Base-by-base conservation (phyloP, 2,888 invertebrate species). In the Bibio marci region DNA sequence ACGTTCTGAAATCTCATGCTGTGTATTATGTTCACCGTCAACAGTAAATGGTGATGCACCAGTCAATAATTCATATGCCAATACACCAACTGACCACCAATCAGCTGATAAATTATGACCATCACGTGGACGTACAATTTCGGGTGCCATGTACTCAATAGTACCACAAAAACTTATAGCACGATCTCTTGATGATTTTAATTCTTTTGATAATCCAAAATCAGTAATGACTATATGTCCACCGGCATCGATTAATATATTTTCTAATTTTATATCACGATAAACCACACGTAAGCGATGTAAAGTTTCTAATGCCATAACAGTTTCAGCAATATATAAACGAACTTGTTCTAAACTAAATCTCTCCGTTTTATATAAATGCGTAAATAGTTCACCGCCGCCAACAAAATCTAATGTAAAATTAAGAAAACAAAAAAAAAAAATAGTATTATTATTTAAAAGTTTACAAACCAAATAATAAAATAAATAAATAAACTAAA, bases 161-260 rank as follows among this genome's bases (percentile, higher is more conserved):
- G 95, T 97, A 14, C 97, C 97, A 60, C 97, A 97, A 66, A 94
- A 97, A 45, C 92, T 94, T 66, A 92, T 92, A 1, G 97, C 86
- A 45, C 92, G 67, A 55, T 78, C 78, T 53, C 85, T 80, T 52
- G 59, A 63, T 51, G 73, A 71, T 0, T 51, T 48, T 40, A 82
- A 73, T 64, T 94, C 92, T 65, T 97, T 97, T 58, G 92, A 92
- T 30, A 97, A 73, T 1, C 97, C 97, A 63, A 97, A 97, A 67
- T 97, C 97, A 2, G 97, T 95, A 42, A 97, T 66, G 37, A 95
- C 90, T 45, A 97, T 83, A 63, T 97, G 95, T 4, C 97, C 97
- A 45, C 85, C 78, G 12, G 79, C 75, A 66, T 97, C 95, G 46
- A 97, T 70, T 22, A 97, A 71, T 44, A 97, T 94, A 63, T 97